A percentile compares a stretch with the other conserved stretches of the same genome.
Evolutionary conservation across 2,797 vertebrate species (phyloP).

Genomic region (Pyrrhura leucotis): DNA sequence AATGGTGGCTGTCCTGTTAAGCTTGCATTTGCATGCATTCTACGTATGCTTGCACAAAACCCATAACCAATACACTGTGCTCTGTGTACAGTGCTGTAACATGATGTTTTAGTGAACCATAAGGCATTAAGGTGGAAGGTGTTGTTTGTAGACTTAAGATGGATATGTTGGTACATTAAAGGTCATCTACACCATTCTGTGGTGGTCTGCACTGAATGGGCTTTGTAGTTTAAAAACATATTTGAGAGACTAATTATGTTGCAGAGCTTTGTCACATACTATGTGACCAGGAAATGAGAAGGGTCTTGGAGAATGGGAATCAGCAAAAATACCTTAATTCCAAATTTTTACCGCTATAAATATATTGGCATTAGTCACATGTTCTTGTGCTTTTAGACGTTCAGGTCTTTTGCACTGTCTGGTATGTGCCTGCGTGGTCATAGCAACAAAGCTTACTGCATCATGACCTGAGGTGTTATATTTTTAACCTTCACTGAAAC

Average conservation of each 20-base stretch:
- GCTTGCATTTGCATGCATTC: not conserved
- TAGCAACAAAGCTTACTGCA: not conserved
- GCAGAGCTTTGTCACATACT: not conserved
- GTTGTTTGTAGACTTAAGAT: not conserved
- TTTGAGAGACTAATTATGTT: not conserved
- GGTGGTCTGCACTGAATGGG: not conserved
- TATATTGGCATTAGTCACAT: not conserved
- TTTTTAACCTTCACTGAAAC: not conserved
- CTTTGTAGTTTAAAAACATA: not conserved
- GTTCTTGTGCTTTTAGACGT: not conserved
- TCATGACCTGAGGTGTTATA: not conserved
- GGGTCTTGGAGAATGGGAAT: not conserved
- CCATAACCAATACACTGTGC: not conserved
- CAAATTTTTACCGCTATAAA: not conserved
- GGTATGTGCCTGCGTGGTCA: not conserved
- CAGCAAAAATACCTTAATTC: not conserved
- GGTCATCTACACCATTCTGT: not conserved
- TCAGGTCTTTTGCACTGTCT: not conserved
- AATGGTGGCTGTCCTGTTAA: not conserved
- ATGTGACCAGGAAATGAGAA: not conserved
- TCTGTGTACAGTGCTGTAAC: rapidly evolving
- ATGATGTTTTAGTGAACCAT: not conserved
- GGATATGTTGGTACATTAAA: not conserved
- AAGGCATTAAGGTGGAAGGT: not conserved
- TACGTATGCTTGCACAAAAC: not conserved